Evolutionary conservation across 1,140 invertebrate species (phyloP).

Genomic region (Sarcophaga bullata): DNA sequence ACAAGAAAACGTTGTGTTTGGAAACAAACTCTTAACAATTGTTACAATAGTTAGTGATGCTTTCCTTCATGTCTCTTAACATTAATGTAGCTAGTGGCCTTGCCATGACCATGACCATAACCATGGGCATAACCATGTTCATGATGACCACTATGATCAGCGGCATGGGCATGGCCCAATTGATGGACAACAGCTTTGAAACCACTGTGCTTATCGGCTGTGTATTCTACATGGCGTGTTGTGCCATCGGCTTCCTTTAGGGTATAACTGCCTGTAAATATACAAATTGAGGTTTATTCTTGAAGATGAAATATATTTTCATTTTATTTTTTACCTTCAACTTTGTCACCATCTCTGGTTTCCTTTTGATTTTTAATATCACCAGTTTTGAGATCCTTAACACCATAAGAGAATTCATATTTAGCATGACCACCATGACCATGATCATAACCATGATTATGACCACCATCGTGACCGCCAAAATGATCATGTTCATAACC

Average conservation of each 20-base stretch:
- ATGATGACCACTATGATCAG: not conserved
- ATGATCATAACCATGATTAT: not conserved
- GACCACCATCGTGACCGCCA: not conserved
- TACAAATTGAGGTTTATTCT: not conserved
- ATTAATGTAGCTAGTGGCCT: constrained; percentile 42
- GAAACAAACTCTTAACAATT: not conserved
- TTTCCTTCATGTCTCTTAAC: constrained; percentile 4
- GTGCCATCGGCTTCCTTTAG: constrained; percentile 71
- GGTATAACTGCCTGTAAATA: constrained; percentile 67
- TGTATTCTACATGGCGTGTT: constrained; percentile 68
- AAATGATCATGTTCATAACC: not conserved
- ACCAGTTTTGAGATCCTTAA: constrained; percentile 77
- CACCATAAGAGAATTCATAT: constrained; percentile 66
- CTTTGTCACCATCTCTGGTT: constrained; percentile 71
- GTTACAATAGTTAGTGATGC: not conserved
- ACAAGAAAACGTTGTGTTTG: no score
- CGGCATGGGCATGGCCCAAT: not conserved
- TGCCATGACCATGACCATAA: constrained; percentile 61
- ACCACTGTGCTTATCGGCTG: constrained; percentile 68
- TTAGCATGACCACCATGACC: not conserved
- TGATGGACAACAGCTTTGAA: constrained; percentile 68
- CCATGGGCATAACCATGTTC: not conserved
- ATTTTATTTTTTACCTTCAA: constrained; percentile 63
- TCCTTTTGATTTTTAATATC: constrained; percentile 76
- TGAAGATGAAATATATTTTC: not conserved